phyloP scores from a whole-genome alignment of 1,140 invertebrate genomes.

The Radopholus similis region DNA sequence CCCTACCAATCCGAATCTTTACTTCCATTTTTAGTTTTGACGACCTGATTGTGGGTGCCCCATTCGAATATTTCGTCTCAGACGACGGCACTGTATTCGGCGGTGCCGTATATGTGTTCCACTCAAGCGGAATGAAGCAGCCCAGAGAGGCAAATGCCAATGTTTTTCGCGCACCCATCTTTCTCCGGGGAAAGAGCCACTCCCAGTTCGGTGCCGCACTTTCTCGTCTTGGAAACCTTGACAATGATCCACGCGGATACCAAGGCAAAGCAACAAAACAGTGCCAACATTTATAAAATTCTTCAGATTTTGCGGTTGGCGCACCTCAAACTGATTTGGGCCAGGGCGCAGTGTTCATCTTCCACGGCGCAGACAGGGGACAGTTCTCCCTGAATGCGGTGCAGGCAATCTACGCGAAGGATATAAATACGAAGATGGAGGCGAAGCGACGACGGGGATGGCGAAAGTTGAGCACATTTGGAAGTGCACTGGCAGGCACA shows the following conservation, averaged over 20 bases:
- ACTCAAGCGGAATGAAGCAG: constrained; percentile 64
- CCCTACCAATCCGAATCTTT: not conserved
- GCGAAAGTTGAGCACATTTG: constrained; percentile 68
- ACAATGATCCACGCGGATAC: constrained; percentile 73
- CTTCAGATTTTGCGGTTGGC: constrained; percentile 76
- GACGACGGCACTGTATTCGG: constrained; percentile 63
- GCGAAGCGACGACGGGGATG: not conserved
- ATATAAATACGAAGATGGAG: constrained; percentile 8
- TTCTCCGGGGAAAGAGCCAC: constrained; percentile 37
- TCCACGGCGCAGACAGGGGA: constrained; percentile 68
- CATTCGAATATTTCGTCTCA: constrained; percentile 74
- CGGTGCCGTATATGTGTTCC: constrained; percentile 84
- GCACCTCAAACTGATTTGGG: constrained; percentile 82
- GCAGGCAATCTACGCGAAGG: constrained; percentile 36
- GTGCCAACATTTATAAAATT: not conserved
- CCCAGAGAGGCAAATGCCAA: constrained; percentile 11
- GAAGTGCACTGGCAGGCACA: constrained; percentile 81
- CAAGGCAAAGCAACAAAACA: constrained; percentile 20
- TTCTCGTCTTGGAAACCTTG: constrained; percentile 80
- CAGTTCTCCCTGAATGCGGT: constrained; percentile 37
- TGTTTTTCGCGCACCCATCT: constrained; percentile 47
- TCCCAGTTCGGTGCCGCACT: constrained; percentile 68
- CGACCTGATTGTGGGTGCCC: constrained; percentile 83
- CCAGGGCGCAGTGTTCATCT: constrained; percentile 74
- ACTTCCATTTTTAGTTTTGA: constrained; percentile 66